Percentiles rank a stretch among this genome's conserved stretches.
These are phyloP conservation scores for Leptodactylus fuscus DNA, from an alignment of 2,113 vertebrate species.

Conservation along the genomic window DNA sequence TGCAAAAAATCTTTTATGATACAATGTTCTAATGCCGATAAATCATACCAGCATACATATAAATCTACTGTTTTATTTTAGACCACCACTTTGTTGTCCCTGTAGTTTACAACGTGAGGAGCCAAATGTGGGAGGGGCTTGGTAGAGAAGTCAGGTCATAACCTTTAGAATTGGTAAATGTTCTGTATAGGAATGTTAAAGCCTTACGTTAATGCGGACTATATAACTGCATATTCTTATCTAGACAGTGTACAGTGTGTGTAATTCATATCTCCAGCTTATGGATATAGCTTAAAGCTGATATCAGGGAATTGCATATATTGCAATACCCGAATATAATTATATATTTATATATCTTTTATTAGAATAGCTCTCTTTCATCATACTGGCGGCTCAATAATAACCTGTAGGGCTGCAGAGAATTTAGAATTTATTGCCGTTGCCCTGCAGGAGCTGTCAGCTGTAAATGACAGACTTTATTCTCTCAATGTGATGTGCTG, in stretches of 20 bases:
- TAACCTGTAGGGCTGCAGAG: neutral
- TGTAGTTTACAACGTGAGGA: neutral
- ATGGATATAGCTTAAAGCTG: too few species aligned
- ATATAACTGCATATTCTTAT: too few species aligned
- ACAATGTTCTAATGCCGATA: too few species aligned
- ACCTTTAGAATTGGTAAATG: too few species aligned
- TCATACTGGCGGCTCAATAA: neutral
- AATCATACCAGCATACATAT: too few species aligned
- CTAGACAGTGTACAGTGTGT: neutral
- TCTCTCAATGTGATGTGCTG: neutral
- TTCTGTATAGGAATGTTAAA: too few species aligned
- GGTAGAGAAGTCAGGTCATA: too few species aligned
- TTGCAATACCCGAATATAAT: neutral
- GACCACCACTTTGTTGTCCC: neutral
- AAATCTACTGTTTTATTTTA: too few species aligned
- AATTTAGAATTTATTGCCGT: neutral
- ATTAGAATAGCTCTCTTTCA: neutral
- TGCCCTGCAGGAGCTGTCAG: constrained; percentile 15
- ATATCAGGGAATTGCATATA: neutral
- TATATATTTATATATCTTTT: neutral
- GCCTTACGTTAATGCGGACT: too few species aligned
- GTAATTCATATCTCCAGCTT: neutral
- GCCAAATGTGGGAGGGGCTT: neutral
- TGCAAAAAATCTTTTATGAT: too few species aligned
- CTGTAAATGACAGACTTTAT: neutral